Evolutionary conservation across 2,888 invertebrate species (phyloP), one percentile per base, ranked within the genome.

Genomic region (Diarsia dahlii): DNA sequence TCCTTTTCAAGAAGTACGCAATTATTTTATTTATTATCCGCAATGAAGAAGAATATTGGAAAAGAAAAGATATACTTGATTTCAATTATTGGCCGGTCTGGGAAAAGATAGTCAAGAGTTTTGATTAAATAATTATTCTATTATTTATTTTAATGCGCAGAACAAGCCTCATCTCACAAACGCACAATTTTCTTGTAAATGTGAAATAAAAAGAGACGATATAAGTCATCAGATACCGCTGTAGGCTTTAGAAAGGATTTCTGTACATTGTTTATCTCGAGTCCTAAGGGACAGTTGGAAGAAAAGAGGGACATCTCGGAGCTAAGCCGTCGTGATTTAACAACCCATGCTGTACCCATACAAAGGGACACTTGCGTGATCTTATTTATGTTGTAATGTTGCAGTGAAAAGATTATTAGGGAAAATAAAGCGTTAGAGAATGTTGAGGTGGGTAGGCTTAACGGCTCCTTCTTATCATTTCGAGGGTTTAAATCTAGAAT

Each of bases 201-300:
- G 66, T 76, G 85, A 88, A 82, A 90, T 63, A 89, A 90, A 89
- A 74, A 70, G 74, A 82, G 63, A 80, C 56, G 39, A 74, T 72
- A 76, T 90, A 91, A 91, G 89, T 91, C 91, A 91, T 89, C 91
- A 88, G 84, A 88, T 91, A 91, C 89, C 89, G 87, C 87, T 87
- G 88, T 89, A 87, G 88, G 90, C 87, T 91, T 89, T 84, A 70
- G 80, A 80, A 88, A 86, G 89, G 90, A 91, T 92, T 90, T 89
- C 84, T 86, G 87, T 90, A 90, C 91, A 91, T 93, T 93, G 92
- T 93, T 94, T 94, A 93, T 94, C 92, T 92, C 84, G 74, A 87
- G 87, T 92, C 93, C 91, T 92, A 84, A 90, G 93, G 93, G 93
- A 92, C 91, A 90, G 88, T 90, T 91, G 89, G 89, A 89, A 87